phyloP scores from a whole-genome alignment of 2,797 vertebrate genomes.

The Siniperca obscura region DNA sequence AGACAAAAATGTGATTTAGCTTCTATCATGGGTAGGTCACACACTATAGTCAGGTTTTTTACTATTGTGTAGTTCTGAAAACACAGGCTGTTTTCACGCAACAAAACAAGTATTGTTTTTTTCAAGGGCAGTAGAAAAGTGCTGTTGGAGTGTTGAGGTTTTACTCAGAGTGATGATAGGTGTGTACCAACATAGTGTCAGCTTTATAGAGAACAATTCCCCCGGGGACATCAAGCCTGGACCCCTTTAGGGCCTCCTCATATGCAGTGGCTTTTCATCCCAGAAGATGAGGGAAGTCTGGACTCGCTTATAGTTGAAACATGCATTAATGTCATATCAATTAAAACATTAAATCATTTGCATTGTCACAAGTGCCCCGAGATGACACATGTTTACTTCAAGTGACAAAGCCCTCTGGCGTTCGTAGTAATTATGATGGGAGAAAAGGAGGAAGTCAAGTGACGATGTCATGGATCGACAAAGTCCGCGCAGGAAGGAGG shows the following conservation, averaged over 20 bases:
- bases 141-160: not conserved
- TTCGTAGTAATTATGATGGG: not conserved
- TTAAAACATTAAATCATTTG: not conserved
- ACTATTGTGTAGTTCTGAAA: not conserved
- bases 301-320: not conserved
- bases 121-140: not conserved
- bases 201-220: not conserved
- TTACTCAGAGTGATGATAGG: not conserved
- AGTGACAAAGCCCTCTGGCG: not conserved
- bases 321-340: not conserved
- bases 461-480: no score
- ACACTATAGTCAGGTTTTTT: not conserved
- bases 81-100: not conserved
- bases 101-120: not conserved
- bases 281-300: not conserved
- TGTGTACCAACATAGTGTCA: not conserved
- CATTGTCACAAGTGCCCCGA: no score
- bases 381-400: not conserved
- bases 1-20: not conserved
- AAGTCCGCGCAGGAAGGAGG: no score
- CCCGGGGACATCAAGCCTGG: no score
- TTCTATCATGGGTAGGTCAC: not conserved
- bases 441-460: not conserved
- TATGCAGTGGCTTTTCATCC: not conserved
- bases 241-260: not conserved